A percentile compares a stretch with the other conserved stretches of the same genome.
These are phyloP conservation scores for Acrobasis consociella DNA, from an alignment of 2,888 invertebrate species.

Conservation along the genomic window DNA sequence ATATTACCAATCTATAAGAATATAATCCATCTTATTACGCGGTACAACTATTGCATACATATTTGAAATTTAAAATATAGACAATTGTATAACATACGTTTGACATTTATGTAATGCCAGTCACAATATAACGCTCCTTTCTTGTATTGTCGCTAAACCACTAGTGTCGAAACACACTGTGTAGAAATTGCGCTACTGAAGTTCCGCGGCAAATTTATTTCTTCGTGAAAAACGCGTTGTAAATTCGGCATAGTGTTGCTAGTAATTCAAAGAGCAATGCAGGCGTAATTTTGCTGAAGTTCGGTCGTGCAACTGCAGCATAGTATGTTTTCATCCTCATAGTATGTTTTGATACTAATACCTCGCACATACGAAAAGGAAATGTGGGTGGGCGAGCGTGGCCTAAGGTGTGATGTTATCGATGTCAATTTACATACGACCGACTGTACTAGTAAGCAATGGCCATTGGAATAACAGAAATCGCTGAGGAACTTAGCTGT, in stretches of 20 bases:
- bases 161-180: too few species aligned
- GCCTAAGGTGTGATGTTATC: background rate
- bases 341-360: background rate
- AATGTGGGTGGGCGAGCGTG: background rate
- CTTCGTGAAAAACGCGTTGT: too few species aligned
- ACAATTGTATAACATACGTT: background rate
- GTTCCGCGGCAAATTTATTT: too few species aligned
- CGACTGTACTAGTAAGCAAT: too few species aligned
- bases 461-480: too few species aligned
- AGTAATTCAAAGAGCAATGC: too few species aligned
- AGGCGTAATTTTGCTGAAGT: too few species aligned
- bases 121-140: background rate
- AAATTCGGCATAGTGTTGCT: too few species aligned
- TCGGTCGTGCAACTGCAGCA: too few species aligned
- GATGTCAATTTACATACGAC: background rate
- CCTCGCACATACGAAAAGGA: background rate
- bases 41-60: background rate
- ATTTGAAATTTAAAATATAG: background rate
- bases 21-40: background rate
- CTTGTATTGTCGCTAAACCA: conserved; percentile 5
- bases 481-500: too few species aligned
- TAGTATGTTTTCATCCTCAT: background rate
- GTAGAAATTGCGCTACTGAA: too few species aligned
- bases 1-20: background rate
- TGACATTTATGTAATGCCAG: background rate